Base-by-base conservation (phyloP, 2,888 invertebrate genomes). In the Amiota minor region DNA sequence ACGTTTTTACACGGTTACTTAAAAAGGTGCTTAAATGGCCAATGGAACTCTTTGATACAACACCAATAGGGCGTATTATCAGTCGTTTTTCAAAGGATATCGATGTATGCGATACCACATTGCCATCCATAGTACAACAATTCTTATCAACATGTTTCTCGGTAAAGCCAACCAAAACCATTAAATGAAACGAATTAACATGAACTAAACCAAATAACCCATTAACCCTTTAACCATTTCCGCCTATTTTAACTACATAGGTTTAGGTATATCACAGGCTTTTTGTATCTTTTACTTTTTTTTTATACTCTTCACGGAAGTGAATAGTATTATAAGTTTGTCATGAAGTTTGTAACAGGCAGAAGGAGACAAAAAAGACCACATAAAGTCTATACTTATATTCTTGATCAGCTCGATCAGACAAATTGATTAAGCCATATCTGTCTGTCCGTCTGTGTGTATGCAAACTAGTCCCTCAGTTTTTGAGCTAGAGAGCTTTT, bases 41-140 rank as follows among this genome's bases (percentile, higher is more conserved):
- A 72, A 92, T 95, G 91, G 92, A 93, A 86, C 93, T 95, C 91
- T 95, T 94, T 91, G 95, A 96, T 89, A 93, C 93, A 81, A 95
- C 95, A 72, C 95, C 95, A 62, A 82, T 92, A 79, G 95, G 95
- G 88, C 91, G 95, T 81, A 92, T 96, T 82, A 91, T 96, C 64
- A 93, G 93, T 89, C 91, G 93, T 77, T 93, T 93, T 87, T 91
- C 93, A 76, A 91, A 91, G 86, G 93, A 93, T 87, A 89, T 93
- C 80, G 92, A 93, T 83, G 89, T 91, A 72, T 86, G 92, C 87
- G 93, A 93, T 88, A 91, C 90, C 80, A 85, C 85, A 65, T 87
- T 93, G 81, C 92, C 93, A 76, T 45, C 74, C 47, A 83, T 87
- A 74, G 70, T 89, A 71, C 80, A 86, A 77, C 86, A 89, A 74